These are phyloP conservation scores for Protobothrops flavoviridis DNA, from an alignment of 2,113 vertebrate genomes.

Conservation along the genomic window DNA sequence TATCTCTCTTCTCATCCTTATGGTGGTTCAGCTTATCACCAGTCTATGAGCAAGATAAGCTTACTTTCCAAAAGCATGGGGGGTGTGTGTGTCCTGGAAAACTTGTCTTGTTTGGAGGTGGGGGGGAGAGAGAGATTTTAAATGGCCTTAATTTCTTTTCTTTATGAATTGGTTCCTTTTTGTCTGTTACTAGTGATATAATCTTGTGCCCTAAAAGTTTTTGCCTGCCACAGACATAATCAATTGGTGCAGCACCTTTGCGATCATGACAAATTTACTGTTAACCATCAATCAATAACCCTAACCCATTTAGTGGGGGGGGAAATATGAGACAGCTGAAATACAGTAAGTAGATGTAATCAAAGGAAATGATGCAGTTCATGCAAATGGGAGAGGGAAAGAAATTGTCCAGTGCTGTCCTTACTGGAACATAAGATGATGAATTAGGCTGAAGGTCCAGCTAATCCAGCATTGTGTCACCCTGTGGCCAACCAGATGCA, in stretches of 20 bases:
- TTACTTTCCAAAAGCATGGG: not conserved
- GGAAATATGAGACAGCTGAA: not conserved
- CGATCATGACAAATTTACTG: not conserved
- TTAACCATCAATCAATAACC: not conserved
- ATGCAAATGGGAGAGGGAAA: not conserved
- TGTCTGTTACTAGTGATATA: too few species aligned
- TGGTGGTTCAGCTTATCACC: not conserved
- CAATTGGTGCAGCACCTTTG: not conserved
- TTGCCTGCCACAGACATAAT: not conserved
- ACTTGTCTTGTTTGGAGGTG: not conserved
- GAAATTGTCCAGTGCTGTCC: not conserved
- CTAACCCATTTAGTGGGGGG: not conserved
- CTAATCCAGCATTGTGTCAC: not conserved
- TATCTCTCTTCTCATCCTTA: not conserved
- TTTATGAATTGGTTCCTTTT: too few species aligned
- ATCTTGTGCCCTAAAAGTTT: not conserved
- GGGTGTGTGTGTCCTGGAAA: not conserved
- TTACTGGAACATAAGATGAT: not conserved
- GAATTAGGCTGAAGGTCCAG: not conserved
- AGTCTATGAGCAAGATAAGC: not conserved
- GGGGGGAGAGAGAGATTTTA: too few species aligned
- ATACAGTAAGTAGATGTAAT: not conserved
- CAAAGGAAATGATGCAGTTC: not conserved
- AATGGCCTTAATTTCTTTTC: too few species aligned
- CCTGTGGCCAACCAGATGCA: not conserved